Conservation (phyloP, 2,113 vertebrate species). For the Lethenteron camtschaticum region DNA sequence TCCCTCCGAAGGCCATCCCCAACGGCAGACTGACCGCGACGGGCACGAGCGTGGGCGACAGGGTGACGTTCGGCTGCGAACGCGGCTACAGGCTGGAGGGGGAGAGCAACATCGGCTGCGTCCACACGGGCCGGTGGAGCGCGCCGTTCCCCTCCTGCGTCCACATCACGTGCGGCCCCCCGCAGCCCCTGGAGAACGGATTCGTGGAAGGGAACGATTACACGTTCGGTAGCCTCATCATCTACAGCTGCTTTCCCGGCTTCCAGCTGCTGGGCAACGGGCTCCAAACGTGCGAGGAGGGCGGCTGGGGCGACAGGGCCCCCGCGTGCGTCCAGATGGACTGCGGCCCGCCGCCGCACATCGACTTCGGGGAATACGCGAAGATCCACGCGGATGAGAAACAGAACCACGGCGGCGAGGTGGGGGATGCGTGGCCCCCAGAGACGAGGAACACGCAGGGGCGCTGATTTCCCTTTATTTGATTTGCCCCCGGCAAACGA, state of each 20-base stretch:
- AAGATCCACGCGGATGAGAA: conserved; percentile 15
- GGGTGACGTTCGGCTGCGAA: conserved; percentile 45
- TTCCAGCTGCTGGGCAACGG: conserved; percentile 63
- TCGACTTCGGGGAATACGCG: conserved; percentile 68
- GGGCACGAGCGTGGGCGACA: conserved; percentile 50
- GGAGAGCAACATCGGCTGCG: conserved; percentile 36
- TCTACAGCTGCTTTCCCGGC: conserved; percentile 86
- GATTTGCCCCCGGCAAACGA: no score
- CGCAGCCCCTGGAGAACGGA: conserved; percentile 63
- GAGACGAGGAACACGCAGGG: no score
- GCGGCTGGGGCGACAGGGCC: conserved; percentile 55
- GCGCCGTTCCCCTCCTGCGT: conserved; percentile 33
- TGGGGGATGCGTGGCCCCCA: no score
- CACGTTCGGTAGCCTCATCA: conserved; percentile 74
- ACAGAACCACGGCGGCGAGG: no score
- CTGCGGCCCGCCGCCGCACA: conserved; percentile 81
- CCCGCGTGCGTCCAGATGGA: conserved; percentile 53
- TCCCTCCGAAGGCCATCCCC: conserved; percentile 37
- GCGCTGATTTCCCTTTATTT: no score
- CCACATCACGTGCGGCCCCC: conserved; percentile 51
- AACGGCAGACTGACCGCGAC: conserved; percentile 43
- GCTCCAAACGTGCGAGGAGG: conserved; percentile 71
- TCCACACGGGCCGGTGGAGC: conserved; percentile 58
- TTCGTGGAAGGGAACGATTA: conserved; percentile 91
- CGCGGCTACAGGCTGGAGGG: conserved; percentile 62